A percentile compares a stretch with the other conserved stretches of the same genome.
Evolutionary conservation across 2,888 invertebrate species (phyloP).

Genomic region (Hymenopus coronatus): DNA sequence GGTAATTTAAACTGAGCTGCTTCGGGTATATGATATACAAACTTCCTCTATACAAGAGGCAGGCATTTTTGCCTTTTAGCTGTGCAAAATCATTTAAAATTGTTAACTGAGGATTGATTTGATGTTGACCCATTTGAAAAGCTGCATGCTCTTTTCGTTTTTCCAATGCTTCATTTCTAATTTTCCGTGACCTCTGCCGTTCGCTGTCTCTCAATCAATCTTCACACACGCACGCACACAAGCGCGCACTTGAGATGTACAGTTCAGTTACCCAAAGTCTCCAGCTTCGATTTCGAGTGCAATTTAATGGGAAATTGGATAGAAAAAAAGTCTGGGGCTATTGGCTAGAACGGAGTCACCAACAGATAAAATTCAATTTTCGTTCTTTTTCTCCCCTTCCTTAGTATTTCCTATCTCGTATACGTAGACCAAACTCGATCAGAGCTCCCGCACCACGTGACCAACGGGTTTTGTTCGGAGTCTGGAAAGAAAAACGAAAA

Average conservation of each 20-base stretch:
- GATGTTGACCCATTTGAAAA: no score
- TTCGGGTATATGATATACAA: no score
- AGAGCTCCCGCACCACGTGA: not conserved
- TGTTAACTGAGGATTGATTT: no score
- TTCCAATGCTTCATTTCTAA: not conserved
- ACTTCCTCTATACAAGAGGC: no score
- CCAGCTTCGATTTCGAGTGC: slow-evolving; percentile 2
- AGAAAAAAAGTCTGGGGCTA: slow-evolving; percentile 18
- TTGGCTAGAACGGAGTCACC: slow-evolving; percentile 22
- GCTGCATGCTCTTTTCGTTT: not conserved
- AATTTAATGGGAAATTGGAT: slow-evolving; percentile 26
- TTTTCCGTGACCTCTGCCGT: not conserved
- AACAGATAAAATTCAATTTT: slow-evolving; percentile 31
- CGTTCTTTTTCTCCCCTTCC: slow-evolving; percentile 17
- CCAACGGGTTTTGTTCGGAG: not conserved
- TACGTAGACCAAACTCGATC: slow-evolving; percentile 21
- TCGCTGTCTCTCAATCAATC: not conserved
- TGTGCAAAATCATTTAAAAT: no score
- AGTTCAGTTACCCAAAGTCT: slow-evolving; percentile 4
- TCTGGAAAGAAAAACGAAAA: not conserved
- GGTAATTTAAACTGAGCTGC: no score
- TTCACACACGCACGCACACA: not conserved
- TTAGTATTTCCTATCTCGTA: slow-evolving; percentile 11
- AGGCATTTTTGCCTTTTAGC: no score
- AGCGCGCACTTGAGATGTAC: not conserved